Evolutionary conservation across 2,113 vertebrate genomes (phyloP), one percentile per base, ranked within the genome.

Genomic region (Cinclus cinclus): DNA sequence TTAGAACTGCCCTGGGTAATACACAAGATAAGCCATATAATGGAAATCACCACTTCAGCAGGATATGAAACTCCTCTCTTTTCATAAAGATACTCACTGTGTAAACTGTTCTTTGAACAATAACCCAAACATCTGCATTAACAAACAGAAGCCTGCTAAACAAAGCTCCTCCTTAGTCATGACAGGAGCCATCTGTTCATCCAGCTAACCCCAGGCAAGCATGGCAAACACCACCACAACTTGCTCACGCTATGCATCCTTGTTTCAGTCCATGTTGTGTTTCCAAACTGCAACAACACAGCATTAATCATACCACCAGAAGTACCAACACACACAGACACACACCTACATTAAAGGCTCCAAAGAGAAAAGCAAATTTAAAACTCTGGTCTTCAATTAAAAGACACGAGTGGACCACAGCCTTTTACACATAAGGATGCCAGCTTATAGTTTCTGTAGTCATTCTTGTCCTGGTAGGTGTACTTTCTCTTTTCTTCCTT

Each of bases 391-490:
- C 46, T 31, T 60, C 62, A 41, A 6, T 6, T 56, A 15, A 64
- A 60, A 20, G n/a, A 16, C 1, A 35, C 2, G 55, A 71, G 21
- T 1, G 1, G n/a, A 49, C 46, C 6, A 11, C 0, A 62, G 49
- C 15, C 28, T 47, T 35, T 17, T 2, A 73, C 0, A 0, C 23
- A 39, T 0, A 1, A 4, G 8, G 28, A 74, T 30, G 5, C 0
- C 3, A 68, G 39, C 28, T 11, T 28, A 4, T 53, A 12, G 49
- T 50, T 28, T 33, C 35, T 21, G 1, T 16, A 37, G 11, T 35
- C n/a, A 42, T 12, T 64, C 15, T 21, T 14, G 6, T 30, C n/a
- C 25, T 30, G 2, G 30, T 58, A 19, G 10, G 50, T 2, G 10
- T 11, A 8, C 6, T 59, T 83, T 22, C 35, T 76, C 19, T 56